Evolutionary conservation across 2,797 vertebrate genomes (phyloP).

Genomic region (Sebastes matsubarae): DNA sequence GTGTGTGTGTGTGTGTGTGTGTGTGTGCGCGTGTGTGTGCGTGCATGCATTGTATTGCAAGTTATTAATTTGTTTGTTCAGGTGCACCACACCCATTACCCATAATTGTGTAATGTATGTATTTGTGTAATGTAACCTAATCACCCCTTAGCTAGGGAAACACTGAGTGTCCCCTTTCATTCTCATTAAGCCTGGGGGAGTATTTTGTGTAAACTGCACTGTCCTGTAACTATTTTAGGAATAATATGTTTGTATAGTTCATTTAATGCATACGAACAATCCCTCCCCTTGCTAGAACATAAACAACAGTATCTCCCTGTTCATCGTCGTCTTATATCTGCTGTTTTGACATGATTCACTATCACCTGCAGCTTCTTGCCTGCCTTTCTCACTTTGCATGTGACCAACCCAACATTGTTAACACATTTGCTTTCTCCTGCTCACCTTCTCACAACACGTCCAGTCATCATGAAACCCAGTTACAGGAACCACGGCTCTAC

Average conservation of each 20-base stretch:
- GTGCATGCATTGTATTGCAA: neutral
- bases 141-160: neutral
- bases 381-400: neutral
- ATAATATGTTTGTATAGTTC: neutral
- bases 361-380: neutral
- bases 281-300: neutral
- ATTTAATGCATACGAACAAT: neutral
- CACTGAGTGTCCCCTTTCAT: neutral
- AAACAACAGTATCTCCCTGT: neutral
- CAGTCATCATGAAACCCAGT: neutral
- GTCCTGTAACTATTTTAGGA: neutral
- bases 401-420: neutral
- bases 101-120: too few species aligned
- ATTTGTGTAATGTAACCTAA: slow-evolving; percentile 38
- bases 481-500: too few species aligned
- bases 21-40: neutral
- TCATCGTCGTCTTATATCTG: neutral
- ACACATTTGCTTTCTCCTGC: neutral
- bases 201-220: neutral
- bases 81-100: slow-evolving; percentile 30
- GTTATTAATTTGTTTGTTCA: slow-evolving; percentile 18
- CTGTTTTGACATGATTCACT: neutral
- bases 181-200: neutral
- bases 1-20: neutral
- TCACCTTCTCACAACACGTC: neutral